These are phyloP conservation scores for Paradoxurus hermaphroditus DNA, from an alignment of 2,113 vertebrate genomes.

Conservation along the genomic window DNA sequence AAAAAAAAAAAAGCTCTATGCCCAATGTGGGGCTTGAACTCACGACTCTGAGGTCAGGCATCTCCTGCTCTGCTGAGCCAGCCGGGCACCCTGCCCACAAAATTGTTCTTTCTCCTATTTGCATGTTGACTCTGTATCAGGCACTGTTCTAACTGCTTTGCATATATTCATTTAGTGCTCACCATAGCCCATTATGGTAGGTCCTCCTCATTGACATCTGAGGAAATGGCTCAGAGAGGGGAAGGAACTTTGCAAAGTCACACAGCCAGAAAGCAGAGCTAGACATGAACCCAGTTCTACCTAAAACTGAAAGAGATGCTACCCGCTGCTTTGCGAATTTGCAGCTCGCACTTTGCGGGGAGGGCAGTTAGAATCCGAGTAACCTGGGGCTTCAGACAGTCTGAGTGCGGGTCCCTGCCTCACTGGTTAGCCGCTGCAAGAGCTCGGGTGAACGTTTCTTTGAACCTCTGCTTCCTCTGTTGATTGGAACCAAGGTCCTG, in stretches of 20 bases:
- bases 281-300: background rate
- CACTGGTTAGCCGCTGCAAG: background rate
- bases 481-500: background rate
- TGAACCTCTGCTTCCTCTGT: background rate
- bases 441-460: background rate
- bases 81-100: too few species aligned
- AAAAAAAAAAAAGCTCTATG: too few species aligned
- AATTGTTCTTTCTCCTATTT: too few species aligned
- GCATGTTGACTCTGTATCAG: too few species aligned
- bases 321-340: background rate
- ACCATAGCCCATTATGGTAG: too few species aligned
- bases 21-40: too few species aligned
- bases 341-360: background rate
- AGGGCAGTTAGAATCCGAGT: background rate
- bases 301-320: background rate
- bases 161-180: too few species aligned
- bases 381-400: background rate
- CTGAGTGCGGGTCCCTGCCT: background rate
- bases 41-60: too few species aligned
- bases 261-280: background rate
- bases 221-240: slow-evolving; percentile 4
- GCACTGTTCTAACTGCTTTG: too few species aligned
- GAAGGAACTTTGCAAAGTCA: background rate
- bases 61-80: too few species aligned
- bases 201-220: background rate